Evolutionary conservation across 2,888 invertebrate genomes (phyloP).

Genomic region (Athrips mouffetella): DNA sequence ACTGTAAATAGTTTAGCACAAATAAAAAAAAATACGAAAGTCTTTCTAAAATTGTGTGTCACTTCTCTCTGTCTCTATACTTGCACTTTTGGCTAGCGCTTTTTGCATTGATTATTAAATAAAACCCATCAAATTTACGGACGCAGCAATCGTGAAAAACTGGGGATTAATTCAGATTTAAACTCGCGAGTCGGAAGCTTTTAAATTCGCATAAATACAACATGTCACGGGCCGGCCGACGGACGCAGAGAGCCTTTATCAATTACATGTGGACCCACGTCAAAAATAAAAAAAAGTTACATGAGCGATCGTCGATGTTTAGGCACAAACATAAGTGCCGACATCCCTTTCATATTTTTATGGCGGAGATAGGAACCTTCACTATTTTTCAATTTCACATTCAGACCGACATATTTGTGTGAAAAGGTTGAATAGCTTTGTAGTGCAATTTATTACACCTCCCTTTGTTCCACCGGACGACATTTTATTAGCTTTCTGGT

Average conservation of each 20-base stretch:
- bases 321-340: slow-evolving; percentile 26
- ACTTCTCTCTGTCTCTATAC: neutral
- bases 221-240: slow-evolving; percentile 59
- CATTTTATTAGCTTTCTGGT: neutral
- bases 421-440: neutral
- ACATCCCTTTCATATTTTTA: no score
- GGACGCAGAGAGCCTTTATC: slow-evolving; percentile 59
- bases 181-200: slow-evolving; percentile 63
- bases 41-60: no score
- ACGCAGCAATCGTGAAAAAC: slow-evolving; percentile 50
- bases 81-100: neutral
- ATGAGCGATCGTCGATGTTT: slow-evolving; percentile 52
- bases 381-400: no score
- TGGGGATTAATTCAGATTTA: slow-evolving; percentile 65
- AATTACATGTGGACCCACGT: slow-evolving; percentile 61
- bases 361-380: no score
- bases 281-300: slow-evolving; percentile 53
- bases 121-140: slow-evolving; percentile 49
- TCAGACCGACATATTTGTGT: neutral
- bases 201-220: slow-evolving; percentile 73
- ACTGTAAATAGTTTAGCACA: no score
- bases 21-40: no score
- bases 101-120: slow-evolving; percentile 47
- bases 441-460: neutral
- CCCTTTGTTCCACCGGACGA: neutral